Conservation (phyloP, 2,797 vertebrate species). For the Hydrophis major region DNA sequence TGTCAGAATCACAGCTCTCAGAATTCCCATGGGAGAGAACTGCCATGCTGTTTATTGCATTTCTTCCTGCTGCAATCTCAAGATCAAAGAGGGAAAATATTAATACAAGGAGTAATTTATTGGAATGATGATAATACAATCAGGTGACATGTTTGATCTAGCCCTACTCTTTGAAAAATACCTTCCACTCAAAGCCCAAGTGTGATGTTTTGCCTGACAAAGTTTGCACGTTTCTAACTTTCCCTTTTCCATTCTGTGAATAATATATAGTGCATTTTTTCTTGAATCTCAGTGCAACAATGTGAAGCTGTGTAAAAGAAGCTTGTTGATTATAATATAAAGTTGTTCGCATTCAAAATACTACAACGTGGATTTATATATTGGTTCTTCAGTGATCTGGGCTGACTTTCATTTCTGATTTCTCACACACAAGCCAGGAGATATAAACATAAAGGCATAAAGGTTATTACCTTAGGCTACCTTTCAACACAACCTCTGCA, state of each 20-base stretch:
- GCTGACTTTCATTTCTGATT: background rate
- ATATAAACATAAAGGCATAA: background rate
- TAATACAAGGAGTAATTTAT: background rate
- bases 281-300: slow-evolving; percentile 5
- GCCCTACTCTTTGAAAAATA: background rate
- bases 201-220: background rate
- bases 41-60: background rate
- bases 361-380: background rate
- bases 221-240: background rate
- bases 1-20: background rate
- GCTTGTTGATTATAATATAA: background rate
- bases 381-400: slow-evolving; percentile 16
- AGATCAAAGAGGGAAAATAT: background rate
- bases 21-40: background rate
- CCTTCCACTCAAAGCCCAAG: background rate
- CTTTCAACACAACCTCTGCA: background rate
- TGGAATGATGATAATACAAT: background rate
- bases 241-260: background rate
- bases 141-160: background rate
- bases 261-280: background rate
- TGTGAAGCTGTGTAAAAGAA: background rate
- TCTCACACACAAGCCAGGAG: slow-evolving; percentile 12
- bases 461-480: background rate
- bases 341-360: background rate
- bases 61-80: background rate